Conservation (phyloP, 2,113 vertebrate genomes). For the Bubo blakistoni region DNA sequence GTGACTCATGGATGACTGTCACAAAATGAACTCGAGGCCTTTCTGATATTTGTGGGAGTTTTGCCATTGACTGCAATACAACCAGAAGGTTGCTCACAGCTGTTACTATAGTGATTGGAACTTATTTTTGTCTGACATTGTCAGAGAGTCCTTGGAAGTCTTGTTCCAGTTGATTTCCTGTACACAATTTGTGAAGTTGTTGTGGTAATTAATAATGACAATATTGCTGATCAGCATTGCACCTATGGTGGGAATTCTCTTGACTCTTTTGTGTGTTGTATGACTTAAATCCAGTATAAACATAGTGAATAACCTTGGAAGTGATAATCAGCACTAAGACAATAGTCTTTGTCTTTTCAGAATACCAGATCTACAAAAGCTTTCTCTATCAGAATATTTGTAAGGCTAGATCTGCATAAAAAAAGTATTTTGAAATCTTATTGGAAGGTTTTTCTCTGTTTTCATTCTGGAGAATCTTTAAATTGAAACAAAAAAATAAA, state of each 20-base stretch:
- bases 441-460: neutral
- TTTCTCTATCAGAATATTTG: neutral
- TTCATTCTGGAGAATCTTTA: neutral
- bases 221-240: neutral
- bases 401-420: neutral
- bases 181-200: neutral
- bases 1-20: neutral
- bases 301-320: neutral
- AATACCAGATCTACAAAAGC: neutral
- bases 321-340: neutral
- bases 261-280: neutral
- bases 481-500: neutral
- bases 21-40: neutral
- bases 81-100: neutral
- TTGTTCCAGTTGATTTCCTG: conserved; percentile 41
- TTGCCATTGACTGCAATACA: neutral
- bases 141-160: conserved; percentile 14
- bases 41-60: neutral
- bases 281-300: neutral
- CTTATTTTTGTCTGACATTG: conserved; percentile 42
- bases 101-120: conserved; percentile 16
- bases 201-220: conserved; percentile 18
- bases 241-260: neutral
- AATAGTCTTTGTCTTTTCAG: neutral
- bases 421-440: neutral